Evolutionary conservation across 2,797 vertebrate species (phyloP).

Genomic region (Pantherophis vulpinus): DNA sequence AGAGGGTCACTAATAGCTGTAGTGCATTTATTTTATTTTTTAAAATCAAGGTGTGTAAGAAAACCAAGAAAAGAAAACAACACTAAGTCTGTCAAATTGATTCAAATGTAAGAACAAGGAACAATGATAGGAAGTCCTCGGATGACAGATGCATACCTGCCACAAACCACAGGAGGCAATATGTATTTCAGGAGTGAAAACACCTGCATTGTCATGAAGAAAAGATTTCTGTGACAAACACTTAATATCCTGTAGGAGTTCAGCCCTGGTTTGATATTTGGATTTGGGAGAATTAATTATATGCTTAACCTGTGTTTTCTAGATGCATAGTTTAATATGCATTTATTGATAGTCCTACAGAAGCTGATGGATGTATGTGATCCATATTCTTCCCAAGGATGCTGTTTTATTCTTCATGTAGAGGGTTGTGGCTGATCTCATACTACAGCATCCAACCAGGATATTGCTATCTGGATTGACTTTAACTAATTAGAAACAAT

Average conservation of each 20-base stretch:
- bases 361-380: neutral
- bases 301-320: neutral
- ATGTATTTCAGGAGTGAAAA: neutral
- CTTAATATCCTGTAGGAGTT: neutral
- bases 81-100: neutral
- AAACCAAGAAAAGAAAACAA: neutral
- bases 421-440: neutral
- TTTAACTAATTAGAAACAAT: neutral
- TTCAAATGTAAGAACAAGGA: neutral
- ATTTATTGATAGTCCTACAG: neutral
- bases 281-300: neutral
- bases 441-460: neutral
- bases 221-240: neutral
- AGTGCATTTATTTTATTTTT: neutral
- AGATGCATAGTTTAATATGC: neutral
- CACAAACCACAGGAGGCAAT: neutral
- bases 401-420: neutral
- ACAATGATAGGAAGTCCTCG: neutral
- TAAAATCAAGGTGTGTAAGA: neutral
- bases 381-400: neutral
- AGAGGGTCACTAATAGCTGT: neutral
- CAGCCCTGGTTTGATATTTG: neutral
- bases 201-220: neutral
- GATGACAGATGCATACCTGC: neutral
- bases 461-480: neutral